phyloP scores from a whole-genome alignment of 2,797 vertebrate genomes.

The Esox masquinongy region DNA sequence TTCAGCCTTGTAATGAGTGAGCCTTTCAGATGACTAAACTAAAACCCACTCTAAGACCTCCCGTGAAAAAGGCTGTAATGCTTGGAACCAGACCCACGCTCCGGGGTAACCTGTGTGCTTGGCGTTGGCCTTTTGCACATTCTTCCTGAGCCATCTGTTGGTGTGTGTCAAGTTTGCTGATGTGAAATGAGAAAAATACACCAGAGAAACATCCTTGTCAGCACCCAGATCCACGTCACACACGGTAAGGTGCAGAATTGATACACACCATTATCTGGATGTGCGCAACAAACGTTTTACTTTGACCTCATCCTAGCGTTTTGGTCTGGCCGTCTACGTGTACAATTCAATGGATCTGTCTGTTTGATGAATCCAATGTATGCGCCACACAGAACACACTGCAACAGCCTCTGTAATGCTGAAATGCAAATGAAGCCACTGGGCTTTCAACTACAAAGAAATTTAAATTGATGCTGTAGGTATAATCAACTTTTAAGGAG shows the following conservation, averaged over 20 bases:
- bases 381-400: no score
- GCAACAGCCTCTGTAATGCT: no score
- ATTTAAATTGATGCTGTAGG: no score
- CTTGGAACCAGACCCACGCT: neutral
- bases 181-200: slow-evolving; percentile 45
- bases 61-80: slow-evolving; percentile 37
- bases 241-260: slow-evolving; percentile 25
- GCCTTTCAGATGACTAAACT: slow-evolving; percentile 39
- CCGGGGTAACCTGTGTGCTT: slow-evolving; percentile 47
- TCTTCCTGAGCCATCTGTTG: slow-evolving; percentile 41
- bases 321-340: no score
- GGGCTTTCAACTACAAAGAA: no score
- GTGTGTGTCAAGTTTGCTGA: slow-evolving; percentile 35
- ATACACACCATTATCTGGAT: slow-evolving; percentile 11
- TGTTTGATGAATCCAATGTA: no score
- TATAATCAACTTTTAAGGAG: no score
- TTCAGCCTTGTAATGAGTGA: slow-evolving; percentile 31
- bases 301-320: no score
- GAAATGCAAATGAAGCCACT: no score
- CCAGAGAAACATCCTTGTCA: slow-evolving; percentile 51
- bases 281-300: neutral
- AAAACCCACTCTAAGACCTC: slow-evolving; percentile 37
- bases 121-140: slow-evolving; percentile 19
- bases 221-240: slow-evolving; percentile 28
- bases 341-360: no score